These are phyloP conservation scores for Cyanocitta stelleri DNA, from an alignment of 2,113 vertebrate genomes.

Conservation along the genomic window DNA sequence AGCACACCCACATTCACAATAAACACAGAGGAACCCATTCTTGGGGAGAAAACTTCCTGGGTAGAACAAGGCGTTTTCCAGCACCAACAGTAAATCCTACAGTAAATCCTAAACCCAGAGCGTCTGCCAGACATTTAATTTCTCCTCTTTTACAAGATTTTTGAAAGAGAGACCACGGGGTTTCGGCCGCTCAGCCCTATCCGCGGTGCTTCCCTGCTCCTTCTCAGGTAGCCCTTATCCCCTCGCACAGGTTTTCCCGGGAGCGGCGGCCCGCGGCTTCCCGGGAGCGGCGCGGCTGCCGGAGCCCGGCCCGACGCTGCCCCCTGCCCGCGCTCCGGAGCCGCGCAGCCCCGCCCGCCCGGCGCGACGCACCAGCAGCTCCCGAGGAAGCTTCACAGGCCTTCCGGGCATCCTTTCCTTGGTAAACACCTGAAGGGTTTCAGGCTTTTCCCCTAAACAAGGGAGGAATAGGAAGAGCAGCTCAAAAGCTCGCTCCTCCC, in stretches of 20 bases:
- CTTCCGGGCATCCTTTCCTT: rapidly evolving
- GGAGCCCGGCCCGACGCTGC: background rate
- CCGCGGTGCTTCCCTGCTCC: background rate
- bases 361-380: too few relatives aligned
- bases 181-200: background rate
- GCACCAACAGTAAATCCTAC: rapidly evolving
- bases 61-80: background rate
- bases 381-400: background rate
- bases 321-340: background rate
- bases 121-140: rapidly evolving
- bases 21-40: rapidly evolving
- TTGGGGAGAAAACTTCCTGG: background rate
- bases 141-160: rapidly evolving
- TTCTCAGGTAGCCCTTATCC: background rate
- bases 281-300: background rate
- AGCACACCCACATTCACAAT: background rate
- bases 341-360: background rate
- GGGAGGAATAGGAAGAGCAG: too few relatives aligned
- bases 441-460: too few relatives aligned
- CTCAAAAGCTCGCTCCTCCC: background rate
- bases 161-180: rapidly evolving
- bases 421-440: rapidly evolving
- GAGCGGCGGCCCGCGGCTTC: background rate
- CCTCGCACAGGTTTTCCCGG: rapidly evolving
- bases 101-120: rapidly evolving